Evolutionary conservation across 2,888 invertebrate species (phyloP).

Genomic region (Cantharis nigra): DNA sequence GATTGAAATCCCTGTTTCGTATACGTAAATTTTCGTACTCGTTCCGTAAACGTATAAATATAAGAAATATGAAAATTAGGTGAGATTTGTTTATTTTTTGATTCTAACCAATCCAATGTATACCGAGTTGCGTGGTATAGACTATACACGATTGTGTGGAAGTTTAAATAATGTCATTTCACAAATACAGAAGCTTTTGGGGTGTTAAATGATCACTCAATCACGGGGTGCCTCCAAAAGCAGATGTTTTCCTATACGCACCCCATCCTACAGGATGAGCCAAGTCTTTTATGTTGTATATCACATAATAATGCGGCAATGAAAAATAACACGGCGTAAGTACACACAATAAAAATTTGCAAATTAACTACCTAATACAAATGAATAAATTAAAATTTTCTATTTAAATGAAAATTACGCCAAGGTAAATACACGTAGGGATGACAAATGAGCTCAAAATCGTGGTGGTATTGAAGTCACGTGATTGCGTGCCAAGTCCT

Average conservation of each 20-base stretch:
- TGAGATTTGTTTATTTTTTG: too few species aligned
- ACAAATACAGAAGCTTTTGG: conserved; percentile 38
- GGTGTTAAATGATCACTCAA: conserved; percentile 43
- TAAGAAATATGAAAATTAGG: too few species aligned
- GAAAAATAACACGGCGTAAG: background rate
- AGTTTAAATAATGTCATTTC: conserved; percentile 38
- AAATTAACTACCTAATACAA: background rate
- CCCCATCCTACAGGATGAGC: conserved; percentile 26
- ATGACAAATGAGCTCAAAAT: conserved; percentile 17
- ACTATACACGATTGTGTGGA: conserved; percentile 21
- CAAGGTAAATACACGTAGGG: conserved; percentile 15
- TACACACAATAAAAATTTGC: background rate
- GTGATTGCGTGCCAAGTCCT: conserved; percentile 50
- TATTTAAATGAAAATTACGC: conserved; percentile 2
- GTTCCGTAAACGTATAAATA: too few species aligned
- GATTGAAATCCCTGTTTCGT: too few species aligned
- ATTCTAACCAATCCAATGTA: background rate
- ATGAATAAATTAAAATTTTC: conserved; percentile 2
- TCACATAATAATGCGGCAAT: background rate
- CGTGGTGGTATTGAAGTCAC: conserved; percentile 37
- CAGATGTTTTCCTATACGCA: conserved; percentile 38
- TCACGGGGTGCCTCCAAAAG: conserved; percentile 36
- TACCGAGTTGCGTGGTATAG: conserved; percentile 11
- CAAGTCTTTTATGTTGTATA: conserved; percentile 13
- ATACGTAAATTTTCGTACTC: too few species aligned